Base-by-base conservation (phyloP, 2,797 vertebrate species). In the Microctenopoma lineatum region DNA sequence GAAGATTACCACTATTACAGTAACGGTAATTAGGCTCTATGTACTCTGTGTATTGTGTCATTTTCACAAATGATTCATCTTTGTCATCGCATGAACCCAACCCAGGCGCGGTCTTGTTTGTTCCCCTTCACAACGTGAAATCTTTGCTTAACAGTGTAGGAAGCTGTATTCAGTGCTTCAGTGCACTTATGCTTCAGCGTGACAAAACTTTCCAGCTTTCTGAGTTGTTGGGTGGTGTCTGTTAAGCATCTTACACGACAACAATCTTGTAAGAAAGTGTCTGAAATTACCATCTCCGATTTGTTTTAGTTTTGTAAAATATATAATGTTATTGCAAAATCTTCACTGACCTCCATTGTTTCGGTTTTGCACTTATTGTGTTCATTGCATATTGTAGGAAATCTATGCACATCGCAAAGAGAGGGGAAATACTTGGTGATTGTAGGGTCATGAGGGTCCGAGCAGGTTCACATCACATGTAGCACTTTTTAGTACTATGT, bases 1-100 rank as follows among this genome's bases (percentile, higher is more conserved):
- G 98, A 97, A 96, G 96, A 98, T 99, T 92, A 96, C 97, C 87
- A 96, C 98, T 92, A 93, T 99, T 92, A 99, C 98, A 93, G 97
- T 99, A 67, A 98, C 96, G 98, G 98, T 99, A 99, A 98, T 90
- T 92, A 84, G 80, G 76, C 94, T 95, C 92, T 77, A 74, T 84
- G 68, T 86, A 65, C 86, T 94, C 5, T 90, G 55, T 94, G 76
- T 89, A 70, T 55, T 90, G 56, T 92, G 69, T 71, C 70, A 56
- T 75, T 47, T 66, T 44, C 84, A 83, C 86, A 64, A 80, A 77
- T 84, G 62, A 88, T 88, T 78, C 71, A 69, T 79, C 69, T 68
- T 71, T 81, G 71, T 83, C 69, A 71, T 60, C 74, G 90, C 90
- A 93, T 93, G 91, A 80, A 74, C 75, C 66, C 70, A 63, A 60